A percentile compares a stretch with the other conserved stretches of the same genome.
phyloP scores from a whole-genome alignment of 1,140 invertebrate species.

The Magallana gigas region DNA sequence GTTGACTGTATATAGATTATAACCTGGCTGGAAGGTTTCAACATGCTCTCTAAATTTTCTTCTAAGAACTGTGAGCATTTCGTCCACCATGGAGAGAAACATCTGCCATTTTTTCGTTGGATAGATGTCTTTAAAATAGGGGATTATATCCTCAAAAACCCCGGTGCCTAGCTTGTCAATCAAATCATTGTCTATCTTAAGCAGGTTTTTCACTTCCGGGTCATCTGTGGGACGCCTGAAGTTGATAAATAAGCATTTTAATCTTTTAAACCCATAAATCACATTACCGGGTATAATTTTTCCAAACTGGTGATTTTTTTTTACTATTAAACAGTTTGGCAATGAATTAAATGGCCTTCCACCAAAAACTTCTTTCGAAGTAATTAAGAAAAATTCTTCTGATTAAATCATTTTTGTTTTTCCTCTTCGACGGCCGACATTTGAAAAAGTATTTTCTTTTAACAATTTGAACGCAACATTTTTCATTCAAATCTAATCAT shows the following conservation, averaged over 20 bases:
- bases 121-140: slow-evolving; percentile 35
- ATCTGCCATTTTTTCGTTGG: slow-evolving; percentile 7
- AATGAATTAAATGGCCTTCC: too few relatives aligned
- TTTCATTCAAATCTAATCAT: too few relatives aligned
- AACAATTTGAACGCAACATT: background rate
- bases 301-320: too few relatives aligned
- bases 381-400: too few relatives aligned
- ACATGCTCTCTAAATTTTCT: slow-evolving; percentile 33
- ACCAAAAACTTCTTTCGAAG: too few relatives aligned
- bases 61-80: slow-evolving; percentile 1
- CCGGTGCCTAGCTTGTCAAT: background rate
- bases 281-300: too few relatives aligned
- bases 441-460: too few relatives aligned
- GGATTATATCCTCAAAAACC: slow-evolving; percentile 45
- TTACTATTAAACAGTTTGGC: too few relatives aligned
- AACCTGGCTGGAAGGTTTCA: slow-evolving; percentile 39
- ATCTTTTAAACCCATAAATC: too few relatives aligned
- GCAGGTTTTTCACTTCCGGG: slow-evolving; percentile 20
- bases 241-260: too few relatives aligned
- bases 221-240: slow-evolving; percentile 36
- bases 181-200: slow-evolving; percentile 31
- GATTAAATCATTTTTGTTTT: too few relatives aligned
- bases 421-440: too few relatives aligned
- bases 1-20: background rate
- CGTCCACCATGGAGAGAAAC: background rate